Conservation (phyloP, 2,797 vertebrate genomes). For the Aythya fuligula region DNA sequence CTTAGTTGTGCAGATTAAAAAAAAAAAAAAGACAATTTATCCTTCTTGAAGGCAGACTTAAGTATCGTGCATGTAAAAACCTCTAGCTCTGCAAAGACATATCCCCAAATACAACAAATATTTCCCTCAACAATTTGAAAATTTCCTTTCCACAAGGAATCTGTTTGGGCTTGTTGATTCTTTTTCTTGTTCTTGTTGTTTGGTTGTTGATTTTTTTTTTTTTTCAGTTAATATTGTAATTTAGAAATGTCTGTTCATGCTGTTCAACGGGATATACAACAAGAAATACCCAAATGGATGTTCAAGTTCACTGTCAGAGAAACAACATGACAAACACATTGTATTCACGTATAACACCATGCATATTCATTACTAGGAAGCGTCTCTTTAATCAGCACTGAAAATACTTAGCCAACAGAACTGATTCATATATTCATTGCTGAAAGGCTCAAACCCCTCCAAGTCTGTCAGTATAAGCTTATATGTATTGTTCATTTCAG, state of each 20-base stretch:
- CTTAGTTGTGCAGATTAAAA: not conserved
- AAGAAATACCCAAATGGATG: not conserved
- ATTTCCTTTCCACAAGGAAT: not conserved
- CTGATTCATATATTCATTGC: not conserved
- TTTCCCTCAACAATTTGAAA: not conserved
- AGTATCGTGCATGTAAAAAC: not conserved
- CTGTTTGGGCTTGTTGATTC: not conserved
- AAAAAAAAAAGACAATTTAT: not conserved
- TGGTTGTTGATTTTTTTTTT: not conserved
- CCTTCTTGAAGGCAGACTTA: not conserved
- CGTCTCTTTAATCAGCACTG: not conserved
- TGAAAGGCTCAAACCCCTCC: not conserved
- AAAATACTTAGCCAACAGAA: not conserved
- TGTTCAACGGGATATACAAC: not conserved
- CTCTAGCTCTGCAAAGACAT: not conserved
- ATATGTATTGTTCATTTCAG: not conserved
- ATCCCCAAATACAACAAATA: not conserved
- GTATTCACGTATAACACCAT: not conserved
- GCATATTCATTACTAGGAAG: not conserved
- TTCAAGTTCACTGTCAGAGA: not conserved
- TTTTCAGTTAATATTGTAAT: not conserved
- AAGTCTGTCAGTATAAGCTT: not conserved
- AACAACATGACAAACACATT: not conserved
- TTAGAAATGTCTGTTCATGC: not conserved
- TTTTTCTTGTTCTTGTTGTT: not conserved